Base-by-base conservation (phyloP, 2,888 invertebrate species). In the Coelinius sp. region DNA sequence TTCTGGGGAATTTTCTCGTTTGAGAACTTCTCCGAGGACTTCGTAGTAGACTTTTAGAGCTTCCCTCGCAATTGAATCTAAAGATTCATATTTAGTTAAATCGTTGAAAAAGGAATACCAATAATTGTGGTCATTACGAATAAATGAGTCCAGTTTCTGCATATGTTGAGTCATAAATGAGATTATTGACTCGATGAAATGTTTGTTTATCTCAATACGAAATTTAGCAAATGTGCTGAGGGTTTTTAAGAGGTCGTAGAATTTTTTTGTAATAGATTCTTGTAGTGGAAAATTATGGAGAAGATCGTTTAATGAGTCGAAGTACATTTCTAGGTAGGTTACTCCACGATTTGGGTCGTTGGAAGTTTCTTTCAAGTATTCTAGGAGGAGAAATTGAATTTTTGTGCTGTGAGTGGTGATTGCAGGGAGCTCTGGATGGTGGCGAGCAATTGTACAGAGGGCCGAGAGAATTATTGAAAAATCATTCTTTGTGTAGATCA, bases 1-100 rank as follows among this genome's bases (percentile, higher is more conserved):
- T 10, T 68, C 49, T 0, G 77, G 74, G 0, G 74, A 75, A 69
- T 77, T 56, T 53, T 71, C 76, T 5, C 73, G 22, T 14, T 68
- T 70, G 6, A 85, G 75, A 14, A 75, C 76, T 0, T 35, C 35
- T 4, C 81, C 83, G 8, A 86, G 78, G 17, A 74, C 69, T 75
- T 67, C 63, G 35, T 85, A 86, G 73, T 82, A 85, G 5, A 22
- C 68, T 77, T 76, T 81, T 41, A 86, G 74, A 12, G 82, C 79
- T 17, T 35, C 49, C 10, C 76, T 77, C 8, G 79, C 81, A 2
- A 70, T 66, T n/a, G 63, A 62, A 22, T 46, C 72, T 20, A 69
- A 77, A 65, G 35, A 71, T 41, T n/a, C 38, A 17, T 73, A 69
- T 2, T 66, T 69, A 5, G 71, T 70, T 49, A 80, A 73, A 0